Evolutionary conservation across 64 coral and sea anemone genomes (phyloP).

Genomic region (Montipora sp.): DNA sequence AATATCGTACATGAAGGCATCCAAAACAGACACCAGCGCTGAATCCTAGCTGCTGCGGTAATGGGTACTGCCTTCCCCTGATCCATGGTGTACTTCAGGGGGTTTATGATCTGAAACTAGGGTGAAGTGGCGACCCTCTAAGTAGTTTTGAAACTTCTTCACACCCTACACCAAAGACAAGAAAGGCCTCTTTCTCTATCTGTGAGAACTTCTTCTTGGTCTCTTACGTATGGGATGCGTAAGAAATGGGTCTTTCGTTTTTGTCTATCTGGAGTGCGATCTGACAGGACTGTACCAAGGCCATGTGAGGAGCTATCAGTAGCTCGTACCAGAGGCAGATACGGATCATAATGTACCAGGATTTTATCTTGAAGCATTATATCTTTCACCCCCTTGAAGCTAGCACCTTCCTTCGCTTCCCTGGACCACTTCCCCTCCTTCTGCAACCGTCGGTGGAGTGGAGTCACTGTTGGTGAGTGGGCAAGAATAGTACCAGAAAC

Average conservation of each 20-base stretch:
- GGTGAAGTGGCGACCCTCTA: slow-evolving; percentile 45
- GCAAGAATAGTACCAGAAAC: slow-evolving; percentile 10
- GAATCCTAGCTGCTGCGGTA: slow-evolving; percentile 44
- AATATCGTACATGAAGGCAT: slow-evolving; percentile 37
- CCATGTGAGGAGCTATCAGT: slow-evolving; percentile 38
- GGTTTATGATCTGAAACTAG: slow-evolving; percentile 58
- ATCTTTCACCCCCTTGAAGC: slow-evolving; percentile 16
- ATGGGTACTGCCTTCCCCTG: slow-evolving; percentile 52
- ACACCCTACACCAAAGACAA: slow-evolving; percentile 36
- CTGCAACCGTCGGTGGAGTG: neutral
- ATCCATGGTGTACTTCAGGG: slow-evolving; percentile 70
- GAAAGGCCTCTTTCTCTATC: slow-evolving; percentile 46
- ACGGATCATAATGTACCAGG: slow-evolving; percentile 16
- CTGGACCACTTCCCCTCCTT: slow-evolving; percentile 13
- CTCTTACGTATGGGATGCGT: too few relatives aligned
- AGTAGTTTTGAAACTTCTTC: slow-evolving; percentile 60
- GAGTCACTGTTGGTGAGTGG: too few relatives aligned
- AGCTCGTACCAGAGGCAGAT: neutral
- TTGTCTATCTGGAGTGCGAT: neutral
- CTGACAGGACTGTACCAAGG: slow-evolving; percentile 27
- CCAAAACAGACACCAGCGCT: slow-evolving; percentile 63
- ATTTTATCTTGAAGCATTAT: slow-evolving; percentile 23
- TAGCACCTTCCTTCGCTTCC: neutral
- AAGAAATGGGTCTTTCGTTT: neutral
- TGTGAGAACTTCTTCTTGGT: too few relatives aligned